A percentile compares a stretch with the other conserved stretches of the same genome.
These are phyloP conservation scores for Petaurus breviceps DNA, from an alignment of 2,113 vertebrate genomes.

Conservation along the genomic window DNA sequence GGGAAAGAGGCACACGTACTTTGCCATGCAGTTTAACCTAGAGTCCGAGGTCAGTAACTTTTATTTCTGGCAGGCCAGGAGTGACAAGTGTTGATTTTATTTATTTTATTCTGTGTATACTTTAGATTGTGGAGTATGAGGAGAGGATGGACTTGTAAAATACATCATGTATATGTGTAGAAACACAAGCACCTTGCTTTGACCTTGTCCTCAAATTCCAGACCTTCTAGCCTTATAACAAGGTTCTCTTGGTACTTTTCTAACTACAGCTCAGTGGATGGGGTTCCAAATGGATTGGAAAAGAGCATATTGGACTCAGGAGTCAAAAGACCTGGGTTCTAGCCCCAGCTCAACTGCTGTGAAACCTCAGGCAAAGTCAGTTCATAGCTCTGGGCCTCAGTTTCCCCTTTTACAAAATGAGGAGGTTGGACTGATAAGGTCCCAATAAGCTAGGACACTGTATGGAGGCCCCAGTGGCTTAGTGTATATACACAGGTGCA, in stretches of 20 bases:
- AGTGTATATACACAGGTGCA: neutral
- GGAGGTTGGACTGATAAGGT: conserved; percentile 15
- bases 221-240: neutral
- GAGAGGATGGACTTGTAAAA: neutral
- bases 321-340: neutral
- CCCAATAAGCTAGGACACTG: neutral
- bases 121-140: neutral
- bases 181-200: neutral
- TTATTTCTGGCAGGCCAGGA: neutral
- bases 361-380: neutral
- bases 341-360: neutral
- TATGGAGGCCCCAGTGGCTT: neutral
- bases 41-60: neutral
- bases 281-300: neutral
- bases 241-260: neutral
- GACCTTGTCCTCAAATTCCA: neutral
- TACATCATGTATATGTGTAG: neutral
- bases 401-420: neutral
- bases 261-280: neutral
- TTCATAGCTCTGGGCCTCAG: neutral
- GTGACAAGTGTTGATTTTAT: neutral
- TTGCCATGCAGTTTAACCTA: neutral
- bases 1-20: neutral
- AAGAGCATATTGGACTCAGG: neutral
- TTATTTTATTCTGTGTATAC: neutral